Percentiles rank a stretch among this genome's conserved stretches.
Evolutionary conservation across 2,113 vertebrate genomes (phyloP).

Genomic region (Axis porcinus): DNA sequence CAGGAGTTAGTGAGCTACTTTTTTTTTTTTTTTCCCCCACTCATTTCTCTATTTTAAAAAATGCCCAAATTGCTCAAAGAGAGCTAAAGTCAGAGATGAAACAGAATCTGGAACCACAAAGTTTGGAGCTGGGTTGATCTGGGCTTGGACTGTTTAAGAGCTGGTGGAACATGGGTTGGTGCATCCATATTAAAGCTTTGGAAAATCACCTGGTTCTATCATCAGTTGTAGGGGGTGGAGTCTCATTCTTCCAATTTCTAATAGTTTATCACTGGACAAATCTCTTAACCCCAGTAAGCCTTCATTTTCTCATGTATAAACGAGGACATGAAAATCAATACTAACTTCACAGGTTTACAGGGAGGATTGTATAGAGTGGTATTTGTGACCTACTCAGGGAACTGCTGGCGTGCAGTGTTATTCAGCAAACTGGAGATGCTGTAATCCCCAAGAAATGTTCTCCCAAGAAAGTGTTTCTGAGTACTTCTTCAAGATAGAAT

Average conservation of each 20-base stretch:
- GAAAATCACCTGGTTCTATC: not conserved
- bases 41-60: slow-evolving; percentile 42
- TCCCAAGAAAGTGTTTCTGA: not conserved
- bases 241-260: not conserved
- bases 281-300: not conserved
- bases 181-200: not conserved
- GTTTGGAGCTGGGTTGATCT: slow-evolving; percentile 21
- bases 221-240: not conserved
- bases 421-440: not conserved
- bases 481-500: not conserved
- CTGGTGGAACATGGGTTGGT: not conserved
- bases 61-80: slow-evolving; percentile 54
- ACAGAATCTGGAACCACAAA: slow-evolving; percentile 47
- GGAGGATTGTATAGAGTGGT: too few relatives aligned
- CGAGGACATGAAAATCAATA: not conserved
- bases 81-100: slow-evolving; percentile 48
- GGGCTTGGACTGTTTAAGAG: slow-evolving; percentile 24
- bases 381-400: not conserved
- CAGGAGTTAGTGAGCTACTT: not conserved
- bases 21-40: not conserved
- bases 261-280: not conserved
- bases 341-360: not conserved
- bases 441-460: not conserved
- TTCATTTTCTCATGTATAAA: not conserved
- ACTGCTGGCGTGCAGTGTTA: fast-evolving